A percentile compares a stretch with the other conserved stretches of the same genome.
phyloP scores from a whole-genome alignment of 2,888 invertebrate species.

The Machimus rusticus region DNA sequence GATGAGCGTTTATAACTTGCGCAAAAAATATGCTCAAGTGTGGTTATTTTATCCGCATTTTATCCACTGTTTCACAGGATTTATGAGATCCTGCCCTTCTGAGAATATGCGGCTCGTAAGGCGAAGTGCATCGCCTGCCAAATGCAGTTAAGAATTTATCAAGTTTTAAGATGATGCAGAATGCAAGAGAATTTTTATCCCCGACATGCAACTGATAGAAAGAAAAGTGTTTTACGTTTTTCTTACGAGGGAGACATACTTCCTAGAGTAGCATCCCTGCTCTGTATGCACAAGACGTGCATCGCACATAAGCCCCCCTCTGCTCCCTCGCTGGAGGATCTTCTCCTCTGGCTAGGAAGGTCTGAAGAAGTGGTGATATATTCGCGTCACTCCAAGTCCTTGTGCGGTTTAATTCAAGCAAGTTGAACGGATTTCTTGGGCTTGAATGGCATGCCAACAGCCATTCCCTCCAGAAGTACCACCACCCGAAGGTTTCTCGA shows the following conservation, averaged over 20 bases:
- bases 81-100: neutral
- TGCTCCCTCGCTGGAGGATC: neutral
- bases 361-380: neutral
- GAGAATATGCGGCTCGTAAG: neutral
- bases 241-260: neutral
- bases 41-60: neutral
- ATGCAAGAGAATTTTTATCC: neutral
- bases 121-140: neutral
- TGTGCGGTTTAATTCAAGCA: neutral
- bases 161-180: neutral
- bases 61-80: neutral
- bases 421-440: neutral
- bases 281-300: neutral
- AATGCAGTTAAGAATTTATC: neutral
- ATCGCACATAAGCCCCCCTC: neutral
- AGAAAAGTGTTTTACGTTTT: neutral
- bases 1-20: neutral
- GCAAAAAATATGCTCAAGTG: neutral
- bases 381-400: neutral
- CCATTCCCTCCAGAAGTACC: neutral
- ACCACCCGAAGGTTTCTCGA: neutral
- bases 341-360: neutral
- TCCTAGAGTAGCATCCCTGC: neutral
- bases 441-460: neutral
- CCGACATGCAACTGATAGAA: neutral